A percentile compares a stretch with the other conserved stretches of the same genome.
Conservation (phyloP, 2,888 invertebrate species). For the Caenorhabditis sp. region DNA sequence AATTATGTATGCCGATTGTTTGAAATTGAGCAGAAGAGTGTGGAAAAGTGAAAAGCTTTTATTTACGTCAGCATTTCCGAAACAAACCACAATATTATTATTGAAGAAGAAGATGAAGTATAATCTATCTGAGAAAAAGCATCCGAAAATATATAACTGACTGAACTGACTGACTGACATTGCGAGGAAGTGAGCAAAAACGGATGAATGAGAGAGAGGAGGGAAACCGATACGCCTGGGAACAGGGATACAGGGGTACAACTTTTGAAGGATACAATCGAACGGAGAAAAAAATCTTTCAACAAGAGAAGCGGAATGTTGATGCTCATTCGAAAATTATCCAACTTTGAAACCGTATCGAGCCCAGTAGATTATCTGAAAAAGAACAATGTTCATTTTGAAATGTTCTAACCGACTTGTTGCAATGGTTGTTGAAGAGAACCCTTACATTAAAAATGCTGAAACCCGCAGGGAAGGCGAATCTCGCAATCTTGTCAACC, state of each 20-base stretch:
- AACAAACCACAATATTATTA: constrained; percentile 43
- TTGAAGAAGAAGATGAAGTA: constrained; percentile 32
- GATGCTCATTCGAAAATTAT: not conserved
- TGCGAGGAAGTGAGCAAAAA: constrained; percentile 54
- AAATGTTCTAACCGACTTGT: too few species aligned
- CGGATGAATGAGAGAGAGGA: constrained; percentile 56
- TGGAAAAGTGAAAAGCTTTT: constrained; percentile 55
- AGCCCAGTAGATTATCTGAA: constrained; percentile 73
- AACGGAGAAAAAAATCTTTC: not conserved
- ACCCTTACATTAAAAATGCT: constrained; percentile 70
- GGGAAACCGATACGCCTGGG: constrained; percentile 58
- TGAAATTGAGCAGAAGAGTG: constrained; percentile 46
- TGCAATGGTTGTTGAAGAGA: not conserved
- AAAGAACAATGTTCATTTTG: not conserved
- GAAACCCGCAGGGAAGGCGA: constrained; percentile 72
- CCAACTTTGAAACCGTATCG: constrained; percentile 67
- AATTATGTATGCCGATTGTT: constrained; percentile 12
- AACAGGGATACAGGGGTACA: constrained; percentile 40
- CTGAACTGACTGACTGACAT: constrained; percentile 46
- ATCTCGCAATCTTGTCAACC: constrained; percentile 66
- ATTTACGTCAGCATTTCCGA: constrained; percentile 47
- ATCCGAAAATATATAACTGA: constrained; percentile 44
- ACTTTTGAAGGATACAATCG: constrained; percentile 29
- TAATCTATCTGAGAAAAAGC: constrained; percentile 52
- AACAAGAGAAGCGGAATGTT: not conserved